Evolutionary conservation across 2,888 invertebrate species (phyloP).

Genomic region (Syritta pipiens): DNA sequence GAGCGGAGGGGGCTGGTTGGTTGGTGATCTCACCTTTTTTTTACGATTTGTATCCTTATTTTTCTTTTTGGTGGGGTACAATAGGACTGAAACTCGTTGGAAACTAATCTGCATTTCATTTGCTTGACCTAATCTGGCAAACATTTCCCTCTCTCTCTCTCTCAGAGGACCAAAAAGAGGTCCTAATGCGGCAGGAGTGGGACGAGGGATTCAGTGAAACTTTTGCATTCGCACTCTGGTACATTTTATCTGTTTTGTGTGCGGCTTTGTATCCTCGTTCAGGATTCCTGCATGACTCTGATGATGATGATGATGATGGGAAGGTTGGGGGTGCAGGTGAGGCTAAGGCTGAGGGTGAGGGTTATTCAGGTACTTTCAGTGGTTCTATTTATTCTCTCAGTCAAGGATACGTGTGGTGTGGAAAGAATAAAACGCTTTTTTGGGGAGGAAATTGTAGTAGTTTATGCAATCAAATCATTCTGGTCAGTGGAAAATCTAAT

Average conservation of each 20-base stretch:
- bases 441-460: not conserved
- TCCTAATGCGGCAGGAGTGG: not conserved
- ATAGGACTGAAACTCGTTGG: conserved; percentile 59
- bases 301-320: conserved; percentile 49
- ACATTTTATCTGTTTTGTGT: conserved; percentile 49
- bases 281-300: conserved; percentile 54
- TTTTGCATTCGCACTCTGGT: conserved; percentile 41
- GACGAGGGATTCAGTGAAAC: conserved; percentile 16
- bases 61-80: conserved; percentile 19
- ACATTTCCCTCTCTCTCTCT: conserved; percentile 16
- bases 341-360: conserved; percentile 31
- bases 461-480: conserved; percentile 54
- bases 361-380: conserved; percentile 37
- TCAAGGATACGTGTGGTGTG: conserved; percentile 8
- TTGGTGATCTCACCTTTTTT: too few relatives aligned
- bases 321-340: conserved; percentile 38
- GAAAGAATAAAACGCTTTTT: conserved; percentile 32
- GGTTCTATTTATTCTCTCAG: conserved; percentile 16
- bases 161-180: not conserved
- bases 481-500: conserved; percentile 41
- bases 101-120: conserved; percentile 69
- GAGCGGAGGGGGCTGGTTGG: not conserved
- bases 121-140: conserved; percentile 69
- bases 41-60: conserved; percentile 28
- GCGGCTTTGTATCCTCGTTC: conserved; percentile 39